Evolutionary conservation across 2,888 invertebrate species (phyloP).

Genomic region (Lobophora halterata): DNA sequence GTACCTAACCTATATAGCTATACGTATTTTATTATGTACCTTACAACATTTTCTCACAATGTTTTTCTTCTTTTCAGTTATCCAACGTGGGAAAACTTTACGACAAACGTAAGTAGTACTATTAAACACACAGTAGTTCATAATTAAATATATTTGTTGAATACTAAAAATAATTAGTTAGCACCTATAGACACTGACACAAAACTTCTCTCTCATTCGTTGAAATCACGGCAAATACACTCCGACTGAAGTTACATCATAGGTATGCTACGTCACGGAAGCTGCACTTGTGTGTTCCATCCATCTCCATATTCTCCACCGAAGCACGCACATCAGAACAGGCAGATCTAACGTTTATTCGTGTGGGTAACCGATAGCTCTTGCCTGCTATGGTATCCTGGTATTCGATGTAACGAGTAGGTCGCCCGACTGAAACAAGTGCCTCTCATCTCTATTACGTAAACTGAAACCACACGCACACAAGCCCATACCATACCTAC

Average conservation of each 20-base stretch:
- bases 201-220: slow-evolving; percentile 64
- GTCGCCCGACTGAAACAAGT: slow-evolving; percentile 55
- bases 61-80: slow-evolving; percentile 56
- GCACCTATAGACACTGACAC: slow-evolving; percentile 48
- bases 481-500: slow-evolving; percentile 29
- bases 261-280: slow-evolving; percentile 45
- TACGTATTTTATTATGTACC: too few relatives aligned
- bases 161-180: slow-evolving; percentile 55
- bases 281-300: slow-evolving; percentile 32
- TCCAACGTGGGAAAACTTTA: slow-evolving; percentile 37
- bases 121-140: slow-evolving; percentile 34
- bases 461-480: slow-evolving; percentile 51
- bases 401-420: slow-evolving; percentile 70
- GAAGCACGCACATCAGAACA: slow-evolving; percentile 32
- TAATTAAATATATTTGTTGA: slow-evolving; percentile 41
- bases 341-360: slow-evolving; percentile 25
- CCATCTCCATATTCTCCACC: slow-evolving; percentile 26
- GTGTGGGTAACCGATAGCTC: slow-evolving; percentile 49
- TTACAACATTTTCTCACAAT: too few relatives aligned
- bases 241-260: slow-evolving; percentile 55
- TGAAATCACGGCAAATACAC: slow-evolving; percentile 56
- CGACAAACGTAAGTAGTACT: slow-evolving; percentile 44
- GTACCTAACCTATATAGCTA: too few relatives aligned
- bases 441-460: slow-evolving; percentile 56
- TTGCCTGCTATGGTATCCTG: slow-evolving; percentile 50